Evolutionary conservation across 2,888 invertebrate genomes (phyloP), one percentile per base, ranked within the genome.

Genomic region (Pristionchus arcanus): DNA sequence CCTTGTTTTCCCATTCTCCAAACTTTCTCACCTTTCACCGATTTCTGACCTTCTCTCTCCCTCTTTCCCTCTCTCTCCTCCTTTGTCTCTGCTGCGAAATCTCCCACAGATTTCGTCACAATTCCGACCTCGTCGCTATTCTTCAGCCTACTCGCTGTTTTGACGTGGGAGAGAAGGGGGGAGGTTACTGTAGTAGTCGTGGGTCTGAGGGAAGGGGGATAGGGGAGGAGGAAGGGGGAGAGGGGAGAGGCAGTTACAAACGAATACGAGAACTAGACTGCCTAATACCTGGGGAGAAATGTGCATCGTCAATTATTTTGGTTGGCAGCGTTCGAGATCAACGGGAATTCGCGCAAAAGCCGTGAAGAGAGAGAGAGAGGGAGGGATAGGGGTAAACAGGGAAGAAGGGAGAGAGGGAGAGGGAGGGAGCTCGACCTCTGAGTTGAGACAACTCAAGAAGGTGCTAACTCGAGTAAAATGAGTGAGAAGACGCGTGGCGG

Each of bases 401-500:
- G n/a, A 74, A 37, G 37, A 63, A 16, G 49, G 15, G n/a, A 77
- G 77, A 34, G 81, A 81, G 81, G n/a, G 37, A 21, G 37, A 15
- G 74, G 3, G 11, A 19, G 13, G 11, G 19, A 31, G 34, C 68
- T 71, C 68, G 68, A 71, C 74, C 74, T 74, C 74, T 34, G 74
- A 53, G 21, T 81, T 81, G n/a, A 53, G 81, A 53, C 81, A 81
- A 81, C 81, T 81, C 49, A 53, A 81, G 81, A 81, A 81, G 81
- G 81, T 81, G 81, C 49, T 81, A 81, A 81, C 81, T 81, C 81
- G 81, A 81, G 81, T 81, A 81, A 81, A 81, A 81, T 42, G 81
- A 74, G 31, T 74, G 74, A 74, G 74, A 74, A 74, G 81, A 53
- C 81, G 81, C 81, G 81, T 28, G 81, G 81, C 81, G 81, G 81